These are phyloP conservation scores for Metopia argyrocephala DNA, from an alignment of 2,888 invertebrate genomes.

Conservation along the genomic window DNA sequence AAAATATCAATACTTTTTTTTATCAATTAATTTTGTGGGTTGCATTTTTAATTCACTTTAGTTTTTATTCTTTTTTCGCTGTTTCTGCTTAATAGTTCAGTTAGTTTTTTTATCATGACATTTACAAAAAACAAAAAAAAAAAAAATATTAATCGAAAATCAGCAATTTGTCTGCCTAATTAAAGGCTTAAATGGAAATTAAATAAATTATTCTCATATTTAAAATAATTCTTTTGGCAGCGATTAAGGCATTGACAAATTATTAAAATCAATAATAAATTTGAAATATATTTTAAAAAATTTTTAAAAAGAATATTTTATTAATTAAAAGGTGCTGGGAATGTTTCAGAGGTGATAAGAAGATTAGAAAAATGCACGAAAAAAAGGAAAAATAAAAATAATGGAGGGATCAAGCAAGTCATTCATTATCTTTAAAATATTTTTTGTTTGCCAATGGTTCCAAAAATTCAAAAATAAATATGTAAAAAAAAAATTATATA, in stretches of 20 bases:
- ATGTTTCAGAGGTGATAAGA: no score
- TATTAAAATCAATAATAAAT: conserved; percentile 20
- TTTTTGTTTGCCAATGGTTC: no score
- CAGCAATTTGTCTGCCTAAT: conserved; percentile 56
- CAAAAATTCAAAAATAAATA: no score
- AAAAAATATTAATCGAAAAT: conserved; percentile 41
- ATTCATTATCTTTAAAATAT: no score
- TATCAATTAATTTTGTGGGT: conserved; percentile 50
- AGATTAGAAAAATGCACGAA: no score
- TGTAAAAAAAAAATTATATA: no score
- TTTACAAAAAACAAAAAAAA: conserved; percentile 22
- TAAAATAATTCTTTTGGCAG: no score
- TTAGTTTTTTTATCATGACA: conserved; percentile 42
- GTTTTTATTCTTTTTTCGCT: not conserved
- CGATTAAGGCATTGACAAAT: conserved; percentile 2
- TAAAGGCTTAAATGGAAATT: conserved; percentile 39
- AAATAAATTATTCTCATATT: conserved; percentile 37
- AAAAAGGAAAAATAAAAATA: no score
- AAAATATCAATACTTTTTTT: not conserved
- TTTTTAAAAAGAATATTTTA: not conserved
- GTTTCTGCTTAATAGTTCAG: not conserved
- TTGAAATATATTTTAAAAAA: conserved; percentile 5
- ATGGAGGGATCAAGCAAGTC: no score
- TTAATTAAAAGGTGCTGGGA: no score
- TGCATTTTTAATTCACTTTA: conserved; percentile 9